These are phyloP conservation scores for Coregonus ussuriensis DNA, from an alignment of 2,797 vertebrate genomes.

Conservation along the genomic window DNA sequence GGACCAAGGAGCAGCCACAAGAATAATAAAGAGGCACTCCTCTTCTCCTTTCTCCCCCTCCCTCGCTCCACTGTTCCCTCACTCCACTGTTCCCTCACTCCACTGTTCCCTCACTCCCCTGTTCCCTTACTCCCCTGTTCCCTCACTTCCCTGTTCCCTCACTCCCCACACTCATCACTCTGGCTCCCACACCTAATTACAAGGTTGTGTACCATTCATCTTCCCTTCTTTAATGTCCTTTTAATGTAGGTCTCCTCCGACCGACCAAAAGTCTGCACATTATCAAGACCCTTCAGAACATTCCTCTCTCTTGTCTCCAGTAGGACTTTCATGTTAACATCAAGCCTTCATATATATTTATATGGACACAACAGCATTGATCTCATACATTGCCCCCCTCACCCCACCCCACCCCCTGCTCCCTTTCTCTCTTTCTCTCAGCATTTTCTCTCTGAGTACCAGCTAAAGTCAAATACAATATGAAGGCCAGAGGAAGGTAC, in stretches of 20 bases:
- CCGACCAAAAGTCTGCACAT: not conserved
- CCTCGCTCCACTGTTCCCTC: too few species aligned
- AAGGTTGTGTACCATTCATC: not conserved
- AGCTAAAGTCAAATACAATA: conserved; percentile 16
- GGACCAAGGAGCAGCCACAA: not conserved
- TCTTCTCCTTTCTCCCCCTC: not conserved
- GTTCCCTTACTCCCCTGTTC: too few species aligned
- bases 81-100: too few species aligned
- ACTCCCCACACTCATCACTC: not conserved
- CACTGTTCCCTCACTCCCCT: not conserved
- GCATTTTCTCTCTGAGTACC: not conserved
- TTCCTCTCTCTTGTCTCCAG: conserved; percentile 26
- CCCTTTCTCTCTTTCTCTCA: conserved; percentile 25
- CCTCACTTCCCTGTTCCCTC: not conserved
- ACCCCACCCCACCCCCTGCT: too few species aligned
- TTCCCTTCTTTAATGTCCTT: not conserved
- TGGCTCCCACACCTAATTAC: not conserved
- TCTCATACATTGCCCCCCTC: not conserved
- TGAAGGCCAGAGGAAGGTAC: conserved; percentile 13
- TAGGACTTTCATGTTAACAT: conserved; percentile 22
- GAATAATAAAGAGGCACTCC: not conserved
- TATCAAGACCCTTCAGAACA: not conserved
- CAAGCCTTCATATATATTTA: too few species aligned
- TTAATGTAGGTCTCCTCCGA: not conserved
- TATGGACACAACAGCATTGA: too few species aligned